Percentiles rank a stretch among this genome's conserved stretches.
These are phyloP conservation scores for Columba janthina DNA, from an alignment of 2,113 vertebrate genomes.

Conservation along the genomic window DNA sequence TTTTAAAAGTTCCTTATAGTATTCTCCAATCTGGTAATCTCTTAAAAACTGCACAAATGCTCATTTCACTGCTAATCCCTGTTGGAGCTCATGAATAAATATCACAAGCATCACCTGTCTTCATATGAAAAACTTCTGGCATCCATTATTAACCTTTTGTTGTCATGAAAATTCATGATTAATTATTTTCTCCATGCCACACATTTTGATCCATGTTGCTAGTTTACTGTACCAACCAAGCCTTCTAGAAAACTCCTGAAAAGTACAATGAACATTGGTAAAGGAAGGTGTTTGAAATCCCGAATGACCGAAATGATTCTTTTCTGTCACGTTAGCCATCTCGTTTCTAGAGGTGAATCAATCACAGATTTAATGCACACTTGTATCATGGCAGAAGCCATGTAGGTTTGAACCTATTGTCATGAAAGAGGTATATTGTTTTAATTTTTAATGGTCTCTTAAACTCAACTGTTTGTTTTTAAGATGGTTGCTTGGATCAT, in stretches of 20 bases:
- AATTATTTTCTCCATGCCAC: not conserved
- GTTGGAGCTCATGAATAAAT: constrained; percentile 23
- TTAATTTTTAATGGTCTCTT: not conserved
- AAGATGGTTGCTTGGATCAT: not conserved
- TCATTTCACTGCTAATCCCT: constrained; percentile 1
- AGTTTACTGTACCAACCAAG: not conserved
- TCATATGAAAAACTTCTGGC: not conserved
- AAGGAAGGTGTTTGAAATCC: not conserved
- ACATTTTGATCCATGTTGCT: not conserved
- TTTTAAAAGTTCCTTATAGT: not conserved
- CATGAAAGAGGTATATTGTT: not conserved
- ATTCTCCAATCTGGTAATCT: not conserved
- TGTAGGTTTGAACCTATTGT: not conserved
- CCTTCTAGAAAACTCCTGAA: not conserved
- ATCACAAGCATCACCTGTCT: not conserved
- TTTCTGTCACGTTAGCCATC: not conserved
- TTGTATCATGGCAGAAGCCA: not conserved
- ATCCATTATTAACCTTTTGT: constrained; percentile 3
- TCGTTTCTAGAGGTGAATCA: not conserved
- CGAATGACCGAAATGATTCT: not conserved
- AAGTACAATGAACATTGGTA: not conserved
- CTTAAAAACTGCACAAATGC: constrained; percentile 2
- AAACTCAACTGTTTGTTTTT: not conserved
- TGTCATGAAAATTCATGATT: not conserved
- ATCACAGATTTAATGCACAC: not conserved